These are phyloP conservation scores for Gasterosteus nipponicus DNA, from an alignment of 2,113 vertebrate genomes.

Conservation along the genomic window DNA sequence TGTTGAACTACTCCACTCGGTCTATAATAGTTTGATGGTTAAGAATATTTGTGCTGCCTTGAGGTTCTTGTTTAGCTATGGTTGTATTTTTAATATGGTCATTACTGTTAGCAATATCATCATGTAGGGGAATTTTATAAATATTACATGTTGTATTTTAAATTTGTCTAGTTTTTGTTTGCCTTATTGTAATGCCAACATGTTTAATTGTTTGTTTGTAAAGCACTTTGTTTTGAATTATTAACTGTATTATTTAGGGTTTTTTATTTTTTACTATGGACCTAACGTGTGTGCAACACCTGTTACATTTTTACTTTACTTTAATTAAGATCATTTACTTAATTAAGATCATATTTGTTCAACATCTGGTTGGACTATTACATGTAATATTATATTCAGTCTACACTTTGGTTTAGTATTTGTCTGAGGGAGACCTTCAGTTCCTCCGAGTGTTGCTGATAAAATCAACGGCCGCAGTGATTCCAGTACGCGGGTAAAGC, in stretches of 20 bases:
- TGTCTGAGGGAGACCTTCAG: not conserved
- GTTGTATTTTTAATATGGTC: not conserved
- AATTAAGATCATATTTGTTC: not conserved
- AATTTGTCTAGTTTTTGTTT: not conserved
- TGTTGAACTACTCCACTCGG: not conserved
- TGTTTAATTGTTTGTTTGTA: not conserved
- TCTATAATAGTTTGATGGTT: not conserved
- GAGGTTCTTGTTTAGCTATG: not conserved
- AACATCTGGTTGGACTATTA: too few species aligned
- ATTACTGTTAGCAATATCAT: not conserved
- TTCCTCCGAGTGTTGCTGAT: not conserved
- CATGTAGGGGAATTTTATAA: not conserved
- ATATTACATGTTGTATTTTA: not conserved
- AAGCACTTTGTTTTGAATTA: not conserved
- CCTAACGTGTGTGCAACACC: not conserved
- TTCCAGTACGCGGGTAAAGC: not conserved
- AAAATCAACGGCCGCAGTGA: not conserved
- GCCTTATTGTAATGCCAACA: not conserved
- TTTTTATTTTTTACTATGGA: too few species aligned
- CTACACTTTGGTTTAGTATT: not conserved
- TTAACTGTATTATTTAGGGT: not conserved
- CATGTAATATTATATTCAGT: too few species aligned
- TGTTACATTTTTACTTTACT: not conserved
- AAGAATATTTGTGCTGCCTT: not conserved
- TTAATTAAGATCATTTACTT: not conserved